These are phyloP conservation scores for Disparrhopalites patrizii DNA, from an alignment of 2,888 invertebrate genomes.

Conservation along the genomic window DNA sequence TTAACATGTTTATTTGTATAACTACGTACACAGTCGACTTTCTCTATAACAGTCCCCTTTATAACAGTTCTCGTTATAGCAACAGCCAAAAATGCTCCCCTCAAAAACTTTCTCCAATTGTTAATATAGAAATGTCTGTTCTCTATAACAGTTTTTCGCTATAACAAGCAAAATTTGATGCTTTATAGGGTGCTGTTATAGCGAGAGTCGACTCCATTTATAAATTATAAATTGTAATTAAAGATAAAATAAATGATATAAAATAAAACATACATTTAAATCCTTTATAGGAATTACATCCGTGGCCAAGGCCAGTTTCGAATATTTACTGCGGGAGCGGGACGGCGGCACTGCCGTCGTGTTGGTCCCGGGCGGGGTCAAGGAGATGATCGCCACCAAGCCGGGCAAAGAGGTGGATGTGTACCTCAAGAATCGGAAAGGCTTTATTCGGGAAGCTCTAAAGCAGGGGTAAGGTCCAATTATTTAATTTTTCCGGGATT, in stretches of 20 bases:
- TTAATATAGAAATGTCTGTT: no score
- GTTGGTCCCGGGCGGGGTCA: conserved; percentile 82
- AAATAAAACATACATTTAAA: not conserved
- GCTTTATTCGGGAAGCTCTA: conserved; percentile 69
- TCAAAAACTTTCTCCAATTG: no score
- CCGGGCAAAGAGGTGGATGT: conserved; percentile 67
- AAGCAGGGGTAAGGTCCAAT: conserved; percentile 70
- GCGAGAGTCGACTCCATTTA: no score
- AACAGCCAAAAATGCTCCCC: no score
- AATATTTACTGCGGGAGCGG: conserved; percentile 59
- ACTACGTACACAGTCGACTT: no score
- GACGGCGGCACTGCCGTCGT: conserved; percentile 59
- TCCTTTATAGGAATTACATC: conserved; percentile 50
- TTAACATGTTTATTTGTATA: no score
- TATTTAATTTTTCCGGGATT: no score
- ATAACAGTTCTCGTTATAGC: no score
- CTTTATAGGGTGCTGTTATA: no score
- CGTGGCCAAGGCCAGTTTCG: conserved; percentile 64
- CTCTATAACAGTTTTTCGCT: no score
- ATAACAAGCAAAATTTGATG: no score
- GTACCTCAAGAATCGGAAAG: conserved; percentile 70
- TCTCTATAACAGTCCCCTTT: no score
- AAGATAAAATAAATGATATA: not conserved
- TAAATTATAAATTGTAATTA: not conserved
- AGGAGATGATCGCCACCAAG: conserved; percentile 53